Evolutionary conservation across 2,113 vertebrate species (phyloP).

Genomic region (Salvator merianae): DNA sequence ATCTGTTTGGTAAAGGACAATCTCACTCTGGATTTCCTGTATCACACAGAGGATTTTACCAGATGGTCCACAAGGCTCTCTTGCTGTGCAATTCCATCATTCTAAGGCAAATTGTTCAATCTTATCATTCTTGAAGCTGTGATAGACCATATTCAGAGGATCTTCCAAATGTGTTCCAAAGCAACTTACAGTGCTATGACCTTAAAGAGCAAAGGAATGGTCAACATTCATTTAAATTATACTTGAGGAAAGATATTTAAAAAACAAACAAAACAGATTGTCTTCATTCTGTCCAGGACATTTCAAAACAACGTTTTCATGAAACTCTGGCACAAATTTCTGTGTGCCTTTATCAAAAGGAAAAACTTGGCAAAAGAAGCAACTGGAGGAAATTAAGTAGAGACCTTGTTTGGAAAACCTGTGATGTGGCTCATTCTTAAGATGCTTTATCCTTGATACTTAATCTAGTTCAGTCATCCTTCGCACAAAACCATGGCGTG

Average conservation of each 20-base stretch:
- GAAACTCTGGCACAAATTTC: background rate
- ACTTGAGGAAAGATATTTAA: background rate
- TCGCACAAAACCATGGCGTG: background rate
- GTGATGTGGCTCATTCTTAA: background rate
- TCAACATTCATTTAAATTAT: background rate
- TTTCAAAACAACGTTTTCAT: background rate
- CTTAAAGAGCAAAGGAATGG: background rate
- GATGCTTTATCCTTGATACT: conserved; percentile 8
- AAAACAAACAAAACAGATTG: background rate
- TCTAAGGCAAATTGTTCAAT: background rate
- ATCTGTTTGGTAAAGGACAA: background rate
- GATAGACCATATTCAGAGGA: background rate
- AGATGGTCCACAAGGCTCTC: background rate
- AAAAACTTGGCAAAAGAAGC: background rate
- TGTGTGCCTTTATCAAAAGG: background rate
- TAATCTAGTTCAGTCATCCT: conserved; percentile 53
- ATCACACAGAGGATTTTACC: background rate
- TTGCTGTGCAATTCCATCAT: background rate
- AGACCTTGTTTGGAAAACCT: conserved; percentile 18
- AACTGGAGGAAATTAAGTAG: background rate
- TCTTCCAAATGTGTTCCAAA: background rate
- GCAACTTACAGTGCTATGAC: background rate
- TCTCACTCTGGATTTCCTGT: background rate
- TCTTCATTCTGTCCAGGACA: background rate
- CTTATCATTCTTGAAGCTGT: background rate